These are phyloP conservation scores for Gymnosoma rotundatum DNA, from an alignment of 2,888 invertebrate species.

Conservation along the genomic window DNA sequence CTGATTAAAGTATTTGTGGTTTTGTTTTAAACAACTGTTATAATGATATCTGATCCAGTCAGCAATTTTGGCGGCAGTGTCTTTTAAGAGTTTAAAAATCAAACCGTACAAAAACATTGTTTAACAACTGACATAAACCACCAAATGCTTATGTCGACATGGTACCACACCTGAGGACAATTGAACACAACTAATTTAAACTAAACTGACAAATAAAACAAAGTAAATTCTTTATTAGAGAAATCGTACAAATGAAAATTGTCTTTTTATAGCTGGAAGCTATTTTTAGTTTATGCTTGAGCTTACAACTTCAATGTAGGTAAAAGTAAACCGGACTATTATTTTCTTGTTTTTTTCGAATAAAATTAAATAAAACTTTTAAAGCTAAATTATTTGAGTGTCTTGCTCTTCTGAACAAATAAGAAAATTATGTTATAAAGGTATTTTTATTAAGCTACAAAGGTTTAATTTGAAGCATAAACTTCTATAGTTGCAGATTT, in stretches of 20 bases:
- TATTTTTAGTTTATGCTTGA: constrained; percentile 21
- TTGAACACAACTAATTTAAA: constrained; percentile 8
- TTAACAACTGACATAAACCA: neutral
- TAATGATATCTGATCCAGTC: constrained; percentile 22
- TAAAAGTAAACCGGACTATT: neutral
- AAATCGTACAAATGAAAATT: constrained; percentile 42
- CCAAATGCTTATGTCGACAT: neutral
- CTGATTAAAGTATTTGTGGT: constrained; percentile 22
- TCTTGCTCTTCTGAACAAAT: no score
- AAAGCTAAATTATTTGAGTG: no score
- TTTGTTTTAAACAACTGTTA: constrained; percentile 15
- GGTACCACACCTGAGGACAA: neutral
- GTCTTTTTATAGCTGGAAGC: constrained; percentile 5
- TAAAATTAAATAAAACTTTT: no score
- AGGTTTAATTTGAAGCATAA: no score
- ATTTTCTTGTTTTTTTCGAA: no score
- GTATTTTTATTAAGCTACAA: no score
- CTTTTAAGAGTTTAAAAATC: constrained; percentile 10
- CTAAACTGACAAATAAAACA: neutral
- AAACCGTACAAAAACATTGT: neutral
- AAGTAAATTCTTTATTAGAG: constrained; percentile 23
- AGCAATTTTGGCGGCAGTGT: constrained; percentile 29
- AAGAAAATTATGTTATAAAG: no score
- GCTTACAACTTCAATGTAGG: constrained; percentile 1
- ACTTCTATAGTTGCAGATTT: no score